Evolutionary conservation across 2,888 invertebrate species (phyloP).

Genomic region (Pomacea canaliculata): DNA sequence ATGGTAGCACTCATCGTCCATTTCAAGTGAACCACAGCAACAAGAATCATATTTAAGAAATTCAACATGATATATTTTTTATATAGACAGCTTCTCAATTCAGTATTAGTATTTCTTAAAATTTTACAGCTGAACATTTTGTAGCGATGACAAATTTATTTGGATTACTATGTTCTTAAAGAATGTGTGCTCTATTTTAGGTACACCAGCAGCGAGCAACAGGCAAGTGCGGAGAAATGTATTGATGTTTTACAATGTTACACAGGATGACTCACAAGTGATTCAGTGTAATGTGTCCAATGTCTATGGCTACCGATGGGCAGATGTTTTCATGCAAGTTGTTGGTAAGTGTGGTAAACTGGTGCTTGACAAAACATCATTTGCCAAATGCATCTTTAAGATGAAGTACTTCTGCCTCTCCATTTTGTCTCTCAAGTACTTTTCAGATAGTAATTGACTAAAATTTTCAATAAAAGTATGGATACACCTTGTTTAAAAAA

Average conservation of each 20-base stretch:
- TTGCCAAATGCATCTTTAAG: not conserved
- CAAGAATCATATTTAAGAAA: too few relatives aligned
- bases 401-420: not conserved
- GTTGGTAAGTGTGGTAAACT: conserved; percentile 76
- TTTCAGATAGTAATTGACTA: too few relatives aligned
- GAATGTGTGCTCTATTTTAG: conserved; percentile 14
- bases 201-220: conserved; percentile 28
- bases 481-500: too few relatives aligned
- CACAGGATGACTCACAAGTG: conserved; percentile 79
- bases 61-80: too few relatives aligned
- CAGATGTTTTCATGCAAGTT: conserved; percentile 97
- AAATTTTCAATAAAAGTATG: too few relatives aligned
- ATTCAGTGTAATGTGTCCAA: conserved; percentile 99
- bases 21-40: too few relatives aligned
- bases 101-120: too few relatives aligned
- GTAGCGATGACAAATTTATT: too few relatives aligned
- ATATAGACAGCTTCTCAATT: too few relatives aligned
- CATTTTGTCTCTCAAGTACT: not conserved
- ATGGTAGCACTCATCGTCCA: too few relatives aligned
- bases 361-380: not conserved
- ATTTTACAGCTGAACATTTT: too few relatives aligned
- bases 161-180: too few relatives aligned
- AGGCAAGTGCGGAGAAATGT: conserved; percentile 37
- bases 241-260: conserved; percentile 75
- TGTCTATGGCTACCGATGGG: conserved; percentile 96